These are phyloP conservation scores for Heteromyza rotundicornis DNA, from an alignment of 2,888 invertebrate species.

Conservation along the genomic window DNA sequence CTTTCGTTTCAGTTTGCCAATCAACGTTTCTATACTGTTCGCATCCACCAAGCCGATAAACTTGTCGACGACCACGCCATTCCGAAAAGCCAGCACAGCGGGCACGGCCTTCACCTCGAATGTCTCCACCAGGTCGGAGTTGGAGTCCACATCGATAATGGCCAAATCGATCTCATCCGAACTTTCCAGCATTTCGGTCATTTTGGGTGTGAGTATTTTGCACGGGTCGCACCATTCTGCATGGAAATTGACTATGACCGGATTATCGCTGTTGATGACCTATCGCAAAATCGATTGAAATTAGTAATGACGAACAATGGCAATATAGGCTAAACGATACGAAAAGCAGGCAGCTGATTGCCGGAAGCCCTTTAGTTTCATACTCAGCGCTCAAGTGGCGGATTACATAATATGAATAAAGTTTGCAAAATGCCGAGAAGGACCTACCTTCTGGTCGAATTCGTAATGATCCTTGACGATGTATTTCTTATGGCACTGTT, in stretches of 20 bases:
- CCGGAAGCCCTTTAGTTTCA: no score
- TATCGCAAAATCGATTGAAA: no score
- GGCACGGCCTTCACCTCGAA: slow-evolving; percentile 85
- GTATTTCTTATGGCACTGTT: slow-evolving; percentile 52
- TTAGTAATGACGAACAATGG: no score
- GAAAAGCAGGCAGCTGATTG: no score
- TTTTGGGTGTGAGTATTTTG: slow-evolving; percentile 83
- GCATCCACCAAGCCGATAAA: slow-evolving; percentile 86
- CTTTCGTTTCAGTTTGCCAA: slow-evolving; percentile 66
- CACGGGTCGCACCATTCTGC: slow-evolving; percentile 93
- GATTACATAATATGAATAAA: no score
- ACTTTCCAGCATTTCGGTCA: slow-evolving; percentile 77
- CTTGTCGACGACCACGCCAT: slow-evolving; percentile 84
- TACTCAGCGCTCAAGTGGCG: no score
- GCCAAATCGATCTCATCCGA: slow-evolving; percentile 78
- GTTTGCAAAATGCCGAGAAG: no score
- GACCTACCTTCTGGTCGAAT: slow-evolving; percentile 74
- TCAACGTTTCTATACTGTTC: slow-evolving; percentile 79
- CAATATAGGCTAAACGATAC: no score
- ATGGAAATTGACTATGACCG: slow-evolving; percentile 90
- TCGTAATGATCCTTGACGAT: slow-evolving; percentile 77
- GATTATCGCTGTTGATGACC: slow-evolving; percentile 82
- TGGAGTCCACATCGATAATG: slow-evolving; percentile 81
- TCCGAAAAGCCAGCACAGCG: slow-evolving; percentile 73
- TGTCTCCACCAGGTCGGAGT: slow-evolving; percentile 81